phyloP scores from a whole-genome alignment of 2,888 invertebrate species.

The Mythimna loreyi region DNA sequence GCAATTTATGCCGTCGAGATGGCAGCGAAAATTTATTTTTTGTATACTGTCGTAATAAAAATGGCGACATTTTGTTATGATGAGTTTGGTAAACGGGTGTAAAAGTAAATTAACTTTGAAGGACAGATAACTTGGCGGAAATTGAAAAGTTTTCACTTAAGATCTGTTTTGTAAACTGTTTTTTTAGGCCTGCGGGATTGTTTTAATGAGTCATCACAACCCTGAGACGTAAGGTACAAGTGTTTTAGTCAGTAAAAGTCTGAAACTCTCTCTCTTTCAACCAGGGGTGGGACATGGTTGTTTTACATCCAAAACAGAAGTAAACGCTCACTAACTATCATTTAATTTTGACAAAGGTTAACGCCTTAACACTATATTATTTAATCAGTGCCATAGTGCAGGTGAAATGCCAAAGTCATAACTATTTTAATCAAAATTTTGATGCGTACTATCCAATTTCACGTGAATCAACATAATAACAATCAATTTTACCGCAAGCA shows the following conservation, averaged over 20 bases:
- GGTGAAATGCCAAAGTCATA: neutral
- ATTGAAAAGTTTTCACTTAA: constrained; percentile 3
- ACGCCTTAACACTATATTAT: neutral
- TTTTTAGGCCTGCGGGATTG: no score
- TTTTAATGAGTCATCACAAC: no score
- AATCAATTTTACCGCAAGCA: neutral
- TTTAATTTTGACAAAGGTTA: constrained; percentile 3
- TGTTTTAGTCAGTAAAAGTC: neutral
- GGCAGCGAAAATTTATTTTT: constrained; percentile 21
- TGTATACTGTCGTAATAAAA: neutral
- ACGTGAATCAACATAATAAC: neutral
- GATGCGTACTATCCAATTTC: neutral
- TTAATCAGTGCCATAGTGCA: neutral
- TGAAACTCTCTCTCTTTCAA: neutral
- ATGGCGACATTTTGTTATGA: neutral
- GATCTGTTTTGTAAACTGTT: no score
- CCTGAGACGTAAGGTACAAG: neutral
- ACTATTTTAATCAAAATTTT: neutral
- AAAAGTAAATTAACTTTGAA: constrained; percentile 12
- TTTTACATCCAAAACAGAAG: neutral
- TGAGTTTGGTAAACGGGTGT: neutral
- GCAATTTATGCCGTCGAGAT: constrained; percentile 31
- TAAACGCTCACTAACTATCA: neutral
- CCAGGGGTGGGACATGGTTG: neutral
- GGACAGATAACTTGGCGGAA: neutral